Percentiles rank a stretch among this genome's conserved stretches.
phyloP scores from a whole-genome alignment of 2,888 invertebrate genomes.

The Sialis lutaria region DNA sequence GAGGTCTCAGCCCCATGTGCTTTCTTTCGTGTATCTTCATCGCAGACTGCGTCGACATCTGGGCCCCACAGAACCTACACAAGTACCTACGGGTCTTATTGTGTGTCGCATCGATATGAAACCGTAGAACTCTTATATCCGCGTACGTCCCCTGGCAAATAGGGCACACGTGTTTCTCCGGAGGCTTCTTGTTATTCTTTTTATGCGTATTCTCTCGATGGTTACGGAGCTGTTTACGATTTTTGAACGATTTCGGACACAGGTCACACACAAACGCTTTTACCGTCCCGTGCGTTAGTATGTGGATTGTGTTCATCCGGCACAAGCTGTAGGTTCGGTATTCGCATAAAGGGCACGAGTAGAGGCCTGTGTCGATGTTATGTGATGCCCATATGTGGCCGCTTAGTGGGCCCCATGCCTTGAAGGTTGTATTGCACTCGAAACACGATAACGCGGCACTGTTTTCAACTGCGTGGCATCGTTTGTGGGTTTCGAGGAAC shows the following conservation, averaged over 20 bases:
- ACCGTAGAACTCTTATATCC: slow-evolving; percentile 30
- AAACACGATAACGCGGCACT: slow-evolving; percentile 34
- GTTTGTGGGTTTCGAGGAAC: slow-evolving; percentile 44
- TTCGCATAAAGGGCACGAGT: slow-evolving; percentile 55
- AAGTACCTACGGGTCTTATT: slow-evolving; percentile 45
- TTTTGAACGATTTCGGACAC: slow-evolving; percentile 67
- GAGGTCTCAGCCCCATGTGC: slow-evolving; percentile 53
- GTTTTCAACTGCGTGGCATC: slow-evolving; percentile 32
- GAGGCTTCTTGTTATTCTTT: no score
- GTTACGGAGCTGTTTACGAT: slow-evolving; percentile 58
- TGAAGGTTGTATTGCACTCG: slow-evolving; percentile 40
- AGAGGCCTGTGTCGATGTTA: slow-evolving; percentile 61
- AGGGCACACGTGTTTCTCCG: slow-evolving; percentile 27
- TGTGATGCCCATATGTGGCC: slow-evolving; percentile 68
- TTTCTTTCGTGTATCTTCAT: slow-evolving; percentile 48
- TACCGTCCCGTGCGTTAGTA: slow-evolving; percentile 52
- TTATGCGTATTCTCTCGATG: slow-evolving; percentile 35
- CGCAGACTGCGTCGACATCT: slow-evolving; percentile 43
- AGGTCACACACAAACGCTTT: slow-evolving; percentile 41
- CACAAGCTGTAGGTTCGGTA: slow-evolving; percentile 55
- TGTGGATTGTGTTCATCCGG: slow-evolving; percentile 53
- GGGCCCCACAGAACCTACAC: slow-evolving; percentile 50
- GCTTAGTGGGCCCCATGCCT: slow-evolving; percentile 48
- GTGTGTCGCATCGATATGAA: slow-evolving; percentile 44
- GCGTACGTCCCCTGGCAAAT: slow-evolving; percentile 40